Evolutionary conservation across 2,888 invertebrate genomes (phyloP).

Genomic region (Orchesellides sinensis): DNA sequence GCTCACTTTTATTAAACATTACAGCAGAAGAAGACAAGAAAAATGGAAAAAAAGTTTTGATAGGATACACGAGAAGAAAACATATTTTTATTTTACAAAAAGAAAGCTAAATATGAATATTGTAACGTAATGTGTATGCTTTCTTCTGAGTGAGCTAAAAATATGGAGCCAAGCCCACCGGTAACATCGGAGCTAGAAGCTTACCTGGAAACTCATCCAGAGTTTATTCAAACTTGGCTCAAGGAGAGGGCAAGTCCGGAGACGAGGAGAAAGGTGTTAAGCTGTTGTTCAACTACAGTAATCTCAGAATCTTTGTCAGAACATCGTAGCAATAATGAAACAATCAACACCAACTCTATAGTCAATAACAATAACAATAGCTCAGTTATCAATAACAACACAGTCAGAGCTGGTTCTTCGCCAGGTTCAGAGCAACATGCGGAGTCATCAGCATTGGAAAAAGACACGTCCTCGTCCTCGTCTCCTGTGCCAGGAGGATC

Average conservation of each 20-base stretch:
- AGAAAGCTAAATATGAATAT: no score
- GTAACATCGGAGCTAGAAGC: conserved; percentile 67
- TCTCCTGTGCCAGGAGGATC: conserved; percentile 10
- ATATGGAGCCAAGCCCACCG: conserved; percentile 62
- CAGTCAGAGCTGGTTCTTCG: conserved; percentile 27
- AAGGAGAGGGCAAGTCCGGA: conserved; percentile 85
- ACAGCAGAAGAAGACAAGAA: neutral
- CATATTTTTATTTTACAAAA: no score
- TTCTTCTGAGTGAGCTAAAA: no score
- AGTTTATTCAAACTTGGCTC: conserved; percentile 85
- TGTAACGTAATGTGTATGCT: no score
- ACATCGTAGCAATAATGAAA: conserved; percentile 32
- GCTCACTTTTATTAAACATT: neutral
- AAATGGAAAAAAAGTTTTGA: neutral
- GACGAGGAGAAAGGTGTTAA: conserved; percentile 78
- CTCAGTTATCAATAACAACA: conserved; percentile 55
- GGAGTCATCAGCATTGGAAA: conserved; percentile 11
- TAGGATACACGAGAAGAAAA: no score
- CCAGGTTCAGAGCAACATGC: conserved; percentile 24
- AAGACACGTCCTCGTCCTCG: conserved; percentile 2
- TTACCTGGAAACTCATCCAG: conserved; percentile 82
- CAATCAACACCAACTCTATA: conserved; percentile 49
- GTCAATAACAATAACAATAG: conserved; percentile 62
- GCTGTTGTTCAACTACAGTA: conserved; percentile 51
- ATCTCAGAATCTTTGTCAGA: conserved; percentile 37